Conservation (phyloP, 2,113 vertebrate species). For the Vulpes lagopus region DNA sequence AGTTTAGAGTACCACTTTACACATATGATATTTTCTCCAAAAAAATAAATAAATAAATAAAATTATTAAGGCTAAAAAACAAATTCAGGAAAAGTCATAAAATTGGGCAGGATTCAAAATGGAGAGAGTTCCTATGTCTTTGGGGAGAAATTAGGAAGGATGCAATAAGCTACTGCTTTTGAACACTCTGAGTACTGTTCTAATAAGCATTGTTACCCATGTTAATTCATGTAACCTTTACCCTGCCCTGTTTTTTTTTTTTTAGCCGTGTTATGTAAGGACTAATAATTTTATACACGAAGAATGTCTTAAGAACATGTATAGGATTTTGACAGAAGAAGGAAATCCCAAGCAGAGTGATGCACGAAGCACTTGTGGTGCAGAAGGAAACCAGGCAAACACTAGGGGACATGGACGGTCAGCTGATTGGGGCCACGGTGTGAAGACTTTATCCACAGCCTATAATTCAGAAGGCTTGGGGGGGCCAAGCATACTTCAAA, state of each 20-base stretch:
- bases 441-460: background rate
- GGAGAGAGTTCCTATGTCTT: background rate
- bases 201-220: background rate
- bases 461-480: background rate
- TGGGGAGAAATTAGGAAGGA: background rate
- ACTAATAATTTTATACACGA: background rate
- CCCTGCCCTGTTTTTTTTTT: background rate
- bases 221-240: background rate
- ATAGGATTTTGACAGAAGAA: slow-evolving; percentile 44
- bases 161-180: background rate
- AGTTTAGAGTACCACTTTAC: slow-evolving; percentile 13
- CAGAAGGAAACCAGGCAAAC: background rate
- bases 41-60: background rate
- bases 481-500: background rate
- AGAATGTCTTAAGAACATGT: background rate
- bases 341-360: slow-evolving; percentile 57
- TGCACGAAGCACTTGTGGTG: background rate
- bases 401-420: background rate
- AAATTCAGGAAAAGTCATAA: background rate
- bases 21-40: background rate
- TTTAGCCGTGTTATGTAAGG: background rate
- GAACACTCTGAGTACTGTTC: background rate
- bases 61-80: background rate
- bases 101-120: background rate
- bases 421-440: background rate